Base-by-base conservation (phyloP, 2,113 vertebrate genomes). In the Beaufortia kweichowensis region DNA sequence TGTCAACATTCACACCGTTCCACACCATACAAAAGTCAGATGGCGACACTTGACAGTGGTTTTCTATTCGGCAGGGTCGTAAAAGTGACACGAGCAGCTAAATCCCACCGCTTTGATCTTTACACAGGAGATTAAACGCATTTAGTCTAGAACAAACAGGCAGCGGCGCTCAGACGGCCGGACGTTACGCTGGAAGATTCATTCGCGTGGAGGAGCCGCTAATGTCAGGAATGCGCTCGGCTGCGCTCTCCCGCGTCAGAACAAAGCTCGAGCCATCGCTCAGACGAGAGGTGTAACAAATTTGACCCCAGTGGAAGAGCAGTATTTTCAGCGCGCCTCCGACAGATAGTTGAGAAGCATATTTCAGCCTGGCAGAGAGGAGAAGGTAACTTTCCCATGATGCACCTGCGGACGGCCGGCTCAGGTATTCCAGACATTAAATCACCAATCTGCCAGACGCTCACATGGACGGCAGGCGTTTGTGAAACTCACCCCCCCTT, bases 261-360 rank as follows among this genome's bases (percentile, higher is more conserved):
- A 83, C 83, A 84, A 80, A 83, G 81, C 60, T 29, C 17, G 8
- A 39, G 68, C 26, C 24, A 83, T 81, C 64, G 81, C 41, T 76
- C 57, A 31, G 46, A 41, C 23, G 33, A 11, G 64, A 74, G 59
- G 50, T 82, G 41, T 67, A 80, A 74, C 75, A n/a, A 39, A 71
- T 82, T 39, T 80, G 71, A 84, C 81, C 78, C 76, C 12, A 29
- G 55, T 29, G 26, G 59, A 33, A 50, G 39, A 39, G n/a, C n/a
- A 28, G 53, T 23, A 67, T 77, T 65, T 76, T 68, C 59, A 53
- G n/a, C 35, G 65, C 14, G 21, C 19, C 33, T 28, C 55, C 60
- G 65, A 83, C 64, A 78, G 76, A 74, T 60, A 29, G 59, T 35
- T 60, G 41, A 24, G 33, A 29, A 26, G 63, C 63, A 72, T 26